Evolutionary conservation across 2,113 vertebrate genomes (phyloP), one percentile per base, ranked within the genome.

Genomic region (Micronycteris hirsuta): DNA sequence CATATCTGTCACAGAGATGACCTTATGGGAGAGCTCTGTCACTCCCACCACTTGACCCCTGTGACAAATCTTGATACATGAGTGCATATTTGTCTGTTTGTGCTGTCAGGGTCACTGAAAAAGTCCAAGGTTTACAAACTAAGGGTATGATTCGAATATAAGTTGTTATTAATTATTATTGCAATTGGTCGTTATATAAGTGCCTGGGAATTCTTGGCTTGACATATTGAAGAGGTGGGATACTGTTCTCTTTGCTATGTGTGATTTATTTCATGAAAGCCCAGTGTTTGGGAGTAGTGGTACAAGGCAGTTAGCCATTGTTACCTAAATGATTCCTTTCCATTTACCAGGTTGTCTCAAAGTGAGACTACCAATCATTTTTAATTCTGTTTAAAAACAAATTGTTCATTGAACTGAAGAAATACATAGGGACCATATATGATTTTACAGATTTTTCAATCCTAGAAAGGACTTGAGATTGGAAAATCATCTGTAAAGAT

Each of bases 391-490:
- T 86, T 81, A 78, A 47, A 91, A 89, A 61, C 54, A 92, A 89
- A 71, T 73, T 81, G 28, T 74, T 91, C 61, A 52, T 89, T 4
- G n/a, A 81, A 88, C 31, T 47, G 70, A 70, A 91, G 61, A 61
- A 91, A 49, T 94, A 78, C 58, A 89, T 73, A 31, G 31, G 43
- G 63, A 68, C 71, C 45, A 38, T 47, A 22, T 83, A 13, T 78
- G 78, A 82, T 78, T 97, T 86, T 91, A 84, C 7, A 93, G 95
- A 31, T 68, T 80, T 96, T 96, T 81, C 49, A 68, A 13, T 82
- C 68, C 47, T 70, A 58, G 88, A 47, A 91, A 83, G 67, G 65
- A 82, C 85, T 76, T 74, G 67, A 43, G 52, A 73, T 90, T 86
- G 81, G 47, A 86, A 52, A 20, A 16, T 36, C 22, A 7, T 85